Conservation (phyloP, 2,888 invertebrate genomes). For the Coelopa pilipes region DNA sequence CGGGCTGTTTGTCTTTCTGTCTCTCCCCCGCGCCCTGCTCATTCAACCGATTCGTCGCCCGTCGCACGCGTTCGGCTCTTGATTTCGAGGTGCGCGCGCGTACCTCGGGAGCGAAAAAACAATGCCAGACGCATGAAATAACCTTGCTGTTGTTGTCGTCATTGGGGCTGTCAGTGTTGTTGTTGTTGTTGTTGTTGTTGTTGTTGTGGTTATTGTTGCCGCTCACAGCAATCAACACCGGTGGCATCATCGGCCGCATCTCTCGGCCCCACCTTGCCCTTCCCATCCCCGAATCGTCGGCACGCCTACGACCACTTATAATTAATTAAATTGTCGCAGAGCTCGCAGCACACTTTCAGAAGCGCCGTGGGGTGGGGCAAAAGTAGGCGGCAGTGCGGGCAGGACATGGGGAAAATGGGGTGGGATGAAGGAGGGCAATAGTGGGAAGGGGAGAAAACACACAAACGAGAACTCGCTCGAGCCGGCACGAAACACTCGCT, state of each 20-base stretch:
- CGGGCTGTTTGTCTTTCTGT: slow-evolving; percentile 14
- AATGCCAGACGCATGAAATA: not conserved
- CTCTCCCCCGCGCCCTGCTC: not conserved
- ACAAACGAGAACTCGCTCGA: not conserved
- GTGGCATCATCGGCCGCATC: not conserved
- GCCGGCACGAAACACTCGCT: not conserved
- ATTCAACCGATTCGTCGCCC: not conserved
- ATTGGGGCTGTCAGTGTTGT: not conserved
- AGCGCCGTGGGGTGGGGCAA: not conserved
- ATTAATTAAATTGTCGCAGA: slow-evolving; percentile 30
- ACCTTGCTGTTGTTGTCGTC: slow-evolving; percentile 3
- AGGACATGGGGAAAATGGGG: too few relatives aligned
- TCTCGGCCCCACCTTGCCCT: not conserved
- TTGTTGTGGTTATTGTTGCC: not conserved
- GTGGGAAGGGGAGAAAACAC: not conserved
- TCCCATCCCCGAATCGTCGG: not conserved
- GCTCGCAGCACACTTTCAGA: slow-evolving; percentile 20
- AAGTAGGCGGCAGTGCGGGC: not conserved
- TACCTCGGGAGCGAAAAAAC: not conserved
- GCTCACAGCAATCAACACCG: slow-evolving; percentile 2
- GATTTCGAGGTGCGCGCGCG: slow-evolving; percentile 13
- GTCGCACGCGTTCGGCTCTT: not conserved
- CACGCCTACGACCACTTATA: slow-evolving; percentile 17
- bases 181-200: not conserved
- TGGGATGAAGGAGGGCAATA: slow-evolving; percentile 8